These are phyloP conservation scores for Scaptomyza reducta DNA, from an alignment of 2,888 invertebrate species.

Conservation along the genomic window DNA sequence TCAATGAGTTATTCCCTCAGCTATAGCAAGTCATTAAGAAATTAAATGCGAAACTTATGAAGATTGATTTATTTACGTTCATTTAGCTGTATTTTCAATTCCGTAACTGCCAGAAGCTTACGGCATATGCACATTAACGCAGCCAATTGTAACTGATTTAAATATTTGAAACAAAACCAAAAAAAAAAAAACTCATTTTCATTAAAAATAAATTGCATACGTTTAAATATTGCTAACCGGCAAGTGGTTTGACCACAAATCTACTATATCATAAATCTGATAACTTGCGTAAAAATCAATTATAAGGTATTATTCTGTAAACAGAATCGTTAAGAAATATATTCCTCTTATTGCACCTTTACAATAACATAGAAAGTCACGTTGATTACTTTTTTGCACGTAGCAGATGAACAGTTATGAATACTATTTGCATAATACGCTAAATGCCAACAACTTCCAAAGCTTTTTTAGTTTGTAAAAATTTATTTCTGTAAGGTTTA, in stretches of 20 bases:
- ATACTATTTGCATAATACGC: constrained; percentile 4
- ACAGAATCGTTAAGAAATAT: neutral
- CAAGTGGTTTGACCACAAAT: constrained; percentile 17
- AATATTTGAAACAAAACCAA: constrained; percentile 13
- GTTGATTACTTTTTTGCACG: constrained; percentile 57
- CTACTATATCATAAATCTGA: constrained; percentile 21
- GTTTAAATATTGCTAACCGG: neutral
- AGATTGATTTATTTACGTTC: constrained; percentile 38
- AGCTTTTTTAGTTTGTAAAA: neutral
- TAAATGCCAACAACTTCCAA: neutral
- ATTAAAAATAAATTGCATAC: neutral
- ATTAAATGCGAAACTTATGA: constrained; percentile 44
- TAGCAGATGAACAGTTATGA: constrained; percentile 28
- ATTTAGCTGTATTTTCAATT: neutral
- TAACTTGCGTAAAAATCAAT: constrained; percentile 19
- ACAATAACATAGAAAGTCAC: constrained; percentile 62
- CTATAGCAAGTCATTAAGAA: constrained; percentile 39
- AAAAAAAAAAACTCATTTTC: neutral
- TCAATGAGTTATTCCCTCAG: constrained; percentile 47
- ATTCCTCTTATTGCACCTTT: constrained; percentile 10
- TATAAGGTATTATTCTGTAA: constrained; percentile 2
- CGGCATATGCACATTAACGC: constrained; percentile 5
- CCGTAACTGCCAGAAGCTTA: constrained; percentile 1
- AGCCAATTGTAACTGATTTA: constrained; percentile 15
- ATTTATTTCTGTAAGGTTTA: neutral